Base-by-base conservation (phyloP, 2,113 vertebrate genomes). In the Rhynchomys soricoides region DNA sequence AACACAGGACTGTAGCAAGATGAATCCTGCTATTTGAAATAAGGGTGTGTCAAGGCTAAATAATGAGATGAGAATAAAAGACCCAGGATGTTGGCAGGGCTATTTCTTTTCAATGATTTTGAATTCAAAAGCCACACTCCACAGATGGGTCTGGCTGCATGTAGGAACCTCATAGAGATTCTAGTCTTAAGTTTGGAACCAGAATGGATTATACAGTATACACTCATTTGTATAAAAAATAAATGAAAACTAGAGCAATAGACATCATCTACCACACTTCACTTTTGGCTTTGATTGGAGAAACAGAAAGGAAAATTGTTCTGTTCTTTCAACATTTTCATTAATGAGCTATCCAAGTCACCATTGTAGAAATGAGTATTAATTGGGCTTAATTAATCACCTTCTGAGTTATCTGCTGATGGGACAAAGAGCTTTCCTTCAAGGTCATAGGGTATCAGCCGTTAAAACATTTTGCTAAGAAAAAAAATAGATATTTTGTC, bases 381-480 rank as follows among this genome's bases (percentile, higher is more conserved):
- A 64, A 95, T 45, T 64, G 34, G 79, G 64, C 52, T 88, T 87
- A 83, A 86, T 91, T 79, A 91, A 92, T 93, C 75, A 50, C 50
- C 45, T 29, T 70, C 74, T 50, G 40, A 50, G 86, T 90, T 91
- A 31, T 91, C 59, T 57, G 31, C 90, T 75, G 78, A 87, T 66
- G 70, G 82, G 7, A 90, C 70, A 68, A 50, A 78, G 68, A 34
- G 64, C 31, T 57, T 91, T 85, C 34, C 55, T 93, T 55, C 0
- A 3, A 50, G 87, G 87, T 94, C 85, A 93, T 34, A 95, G 64
- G 71, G 79, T 40, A 71, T 90, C 74, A 89, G 73, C 78, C 34
- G 1, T 55, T 89, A 59, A 79, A 75, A 96, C 7, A 1, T 92
- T 94, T 90, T 83, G 73, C 95, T 74, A 95, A 95, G 93, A 6